Evolutionary conservation across 2,113 vertebrate genomes (phyloP), one percentile per base, ranked within the genome.

Genomic region (Nibea coibor): DNA sequence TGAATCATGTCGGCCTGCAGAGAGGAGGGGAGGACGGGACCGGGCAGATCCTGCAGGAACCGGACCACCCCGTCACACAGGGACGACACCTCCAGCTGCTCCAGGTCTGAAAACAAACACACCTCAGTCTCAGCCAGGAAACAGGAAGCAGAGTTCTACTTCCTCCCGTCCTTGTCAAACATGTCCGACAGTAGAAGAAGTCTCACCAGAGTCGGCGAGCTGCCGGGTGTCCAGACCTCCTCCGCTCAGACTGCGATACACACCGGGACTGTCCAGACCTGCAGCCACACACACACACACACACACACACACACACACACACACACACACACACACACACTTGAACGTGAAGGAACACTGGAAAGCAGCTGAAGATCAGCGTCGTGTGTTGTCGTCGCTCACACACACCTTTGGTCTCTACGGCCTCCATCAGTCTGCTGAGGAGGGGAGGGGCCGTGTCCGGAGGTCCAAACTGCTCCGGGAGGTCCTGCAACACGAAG

Each of bases 41-140:
- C 96, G 0, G 98, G 97, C 31, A 99, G 94, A 51, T 99, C 98
- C 90, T 96, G 86, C 59, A 99, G 95, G 95, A 97, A 99, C 71
- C 96, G 95, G 91, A 96, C 95, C 64, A 99, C 95, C 72, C 95
- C 95, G 1, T 98, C 98, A 78, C 96, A 96, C 88, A 99, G 93
- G 31, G 94, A 82, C 2, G 95, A 94, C 43, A 97, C 87, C 47
- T 99, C 98, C 42, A 96, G 90, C 84, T 96, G 94, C 70, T 99
- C 97, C 90, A 97, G 91, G 84, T 99, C 98, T 93, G 95, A 0
- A 88, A 88, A 70, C 69, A 89, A 78, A 75, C 57, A 8, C 51
- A 48, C 47, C 43, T 67, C 17, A 10, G 43, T 19, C 67, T 35
- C n/a, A 14, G 11, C 10, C 35, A 39, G 8, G 7, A 39, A 39